A percentile compares a stretch with the other conserved stretches of the same genome.
These are phyloP conservation scores for Sebastes ruberrimus DNA, from an alignment of 2,797 vertebrate genomes.

Conservation along the genomic window DNA sequence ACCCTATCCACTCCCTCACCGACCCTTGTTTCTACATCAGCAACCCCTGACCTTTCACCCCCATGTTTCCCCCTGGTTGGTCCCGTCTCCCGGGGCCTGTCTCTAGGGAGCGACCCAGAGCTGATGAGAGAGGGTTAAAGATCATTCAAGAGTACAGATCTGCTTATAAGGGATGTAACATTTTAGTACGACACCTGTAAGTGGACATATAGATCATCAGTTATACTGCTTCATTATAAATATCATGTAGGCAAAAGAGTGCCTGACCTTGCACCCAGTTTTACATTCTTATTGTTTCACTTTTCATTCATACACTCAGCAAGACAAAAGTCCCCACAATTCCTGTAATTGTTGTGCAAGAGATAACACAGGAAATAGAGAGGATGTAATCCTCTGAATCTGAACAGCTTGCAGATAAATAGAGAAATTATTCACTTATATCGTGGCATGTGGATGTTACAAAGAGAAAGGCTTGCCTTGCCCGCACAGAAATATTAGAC, in stretches of 20 bases:
- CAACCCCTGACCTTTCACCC: constrained; percentile 58
- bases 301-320: constrained; percentile 58
- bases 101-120: constrained; percentile 4
- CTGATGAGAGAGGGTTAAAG: constrained; percentile 17
- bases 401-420: constrained; percentile 53
- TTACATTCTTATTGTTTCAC: constrained; percentile 45
- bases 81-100: constrained; percentile 17
- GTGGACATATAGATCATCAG: neutral
- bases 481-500: neutral
- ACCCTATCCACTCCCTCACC: constrained; percentile 47
- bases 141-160: neutral
- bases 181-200: neutral
- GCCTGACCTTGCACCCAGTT: constrained; percentile 19
- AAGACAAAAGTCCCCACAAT: constrained; percentile 47
- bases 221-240: neutral
- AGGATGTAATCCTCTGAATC: constrained; percentile 55
- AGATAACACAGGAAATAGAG: constrained; percentile 72
- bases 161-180: neutral
- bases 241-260: neutral
- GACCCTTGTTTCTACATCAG: constrained; percentile 55
- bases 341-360: constrained; percentile 74
- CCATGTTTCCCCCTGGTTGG: constrained; percentile 31
- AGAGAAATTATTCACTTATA: constrained; percentile 20
- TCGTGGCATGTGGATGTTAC: constrained; percentile 4
- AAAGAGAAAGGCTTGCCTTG: constrained; percentile 11